phyloP scores from a whole-genome alignment of 1,140 invertebrate genomes.

The Lasioglossum baleicum region DNA sequence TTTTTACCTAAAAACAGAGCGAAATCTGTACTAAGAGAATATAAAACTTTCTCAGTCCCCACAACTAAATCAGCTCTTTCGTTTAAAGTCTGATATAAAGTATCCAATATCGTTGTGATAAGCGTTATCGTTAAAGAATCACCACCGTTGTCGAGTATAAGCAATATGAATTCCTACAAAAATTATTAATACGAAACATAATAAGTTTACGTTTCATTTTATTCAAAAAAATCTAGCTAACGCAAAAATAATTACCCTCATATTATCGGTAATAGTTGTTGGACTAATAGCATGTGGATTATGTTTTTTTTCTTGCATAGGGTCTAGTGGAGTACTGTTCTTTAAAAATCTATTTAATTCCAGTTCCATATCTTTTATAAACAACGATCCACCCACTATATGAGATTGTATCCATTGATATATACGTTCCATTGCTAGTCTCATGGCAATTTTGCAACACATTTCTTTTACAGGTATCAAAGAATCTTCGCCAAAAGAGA shows the following conservation, averaged over 20 bases:
- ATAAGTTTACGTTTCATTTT: no score
- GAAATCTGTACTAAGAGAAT: conserved; percentile 70
- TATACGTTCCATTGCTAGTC: conserved; percentile 79
- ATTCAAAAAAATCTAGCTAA: no score
- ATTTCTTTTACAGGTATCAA: conserved; percentile 73
- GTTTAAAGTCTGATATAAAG: conserved; percentile 61
- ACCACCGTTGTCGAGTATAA: conserved; percentile 70
- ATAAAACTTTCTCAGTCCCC: conserved; percentile 64
- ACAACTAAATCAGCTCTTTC: conserved; percentile 68
- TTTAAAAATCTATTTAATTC: conserved; percentile 68
- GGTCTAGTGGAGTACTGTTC: conserved; percentile 40
- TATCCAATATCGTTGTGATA: conserved; percentile 60
- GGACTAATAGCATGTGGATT: conserved; percentile 67
- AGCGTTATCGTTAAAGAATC: conserved; percentile 52
- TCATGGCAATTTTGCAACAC: conserved; percentile 76
- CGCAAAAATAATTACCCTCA: no score
- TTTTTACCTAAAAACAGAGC: conserved; percentile 72
- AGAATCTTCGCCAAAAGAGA: conserved; percentile 75
- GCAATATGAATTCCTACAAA: conserved; percentile 63
- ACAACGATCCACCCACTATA: conserved; percentile 73
- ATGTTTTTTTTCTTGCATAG: conserved; percentile 56
- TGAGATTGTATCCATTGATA: conserved; percentile 81
- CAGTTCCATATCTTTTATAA: conserved; percentile 70
- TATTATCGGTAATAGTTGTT: conserved; percentile 62
- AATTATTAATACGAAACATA: no score